Evolutionary conservation across 2,113 vertebrate species (phyloP), one percentile per base, ranked within the genome.

Genomic region (Micromys minutus): DNA sequence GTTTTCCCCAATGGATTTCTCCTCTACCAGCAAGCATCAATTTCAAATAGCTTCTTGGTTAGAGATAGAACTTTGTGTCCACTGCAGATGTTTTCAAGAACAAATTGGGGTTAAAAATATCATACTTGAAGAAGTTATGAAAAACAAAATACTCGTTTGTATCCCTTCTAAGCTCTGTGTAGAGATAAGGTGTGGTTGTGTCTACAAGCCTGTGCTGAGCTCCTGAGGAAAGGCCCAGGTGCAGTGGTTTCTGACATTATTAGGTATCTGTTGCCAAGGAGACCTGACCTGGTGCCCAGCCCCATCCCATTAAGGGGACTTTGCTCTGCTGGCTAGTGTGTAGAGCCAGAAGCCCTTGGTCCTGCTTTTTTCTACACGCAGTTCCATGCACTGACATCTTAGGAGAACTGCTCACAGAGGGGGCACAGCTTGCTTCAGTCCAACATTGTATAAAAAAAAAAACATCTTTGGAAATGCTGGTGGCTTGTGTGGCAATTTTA

Each of bases 101-200:
- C 29, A 94, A 95, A 80, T 1, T 55, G 26, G 57, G 1, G 13
- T 89, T 95, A 59, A 95, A 91, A 86, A 88, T 22, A 16, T 1
- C 16, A 52, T 6, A 45, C 71, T 96, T 65, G 90, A 94, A 59
- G 19, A 94, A 84, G 92, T 57, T 65, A 50, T 71, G 57, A 86
- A 87, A 91, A 89, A 72, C 24, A 74, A 94, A 86, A 83, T 75
- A 61, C 22, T 26, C 1, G 15, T 85, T 39, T 84, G 39, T 29
- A 9, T 47, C 21, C 42, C 57, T 84, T 3, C 8, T 31, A 45
- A 84, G 59, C 34, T 47, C 39, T 65, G 81, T 65, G 80, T 45
- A 21, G 52, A 84, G 26, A 63, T 34, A 65, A 65, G 59, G 59
- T 45, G 59, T 65, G 39, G 59, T 3, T 65, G 59, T 65, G 59